phyloP scores from a whole-genome alignment of 1,140 invertebrate species.

The Lanistes nyassanus region DNA sequence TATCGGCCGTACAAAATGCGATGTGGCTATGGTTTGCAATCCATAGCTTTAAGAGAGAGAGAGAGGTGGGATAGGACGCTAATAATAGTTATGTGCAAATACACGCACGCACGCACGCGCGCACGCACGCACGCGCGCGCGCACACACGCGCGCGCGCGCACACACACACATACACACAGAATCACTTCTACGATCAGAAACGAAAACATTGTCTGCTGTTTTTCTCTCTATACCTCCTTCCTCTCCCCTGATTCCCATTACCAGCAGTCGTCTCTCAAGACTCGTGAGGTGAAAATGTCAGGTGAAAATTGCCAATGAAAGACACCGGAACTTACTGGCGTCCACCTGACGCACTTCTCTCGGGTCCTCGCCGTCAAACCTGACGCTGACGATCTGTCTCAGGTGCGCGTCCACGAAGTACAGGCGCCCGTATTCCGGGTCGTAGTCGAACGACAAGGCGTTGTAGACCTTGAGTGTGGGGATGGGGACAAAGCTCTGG shows the following conservation, averaged over 20 bases:
- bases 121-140: no score
- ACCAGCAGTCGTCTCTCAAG: background rate
- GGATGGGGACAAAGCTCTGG: conserved; percentile 41
- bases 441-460: conserved; percentile 92
- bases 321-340: background rate
- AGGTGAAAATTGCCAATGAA: background rate
- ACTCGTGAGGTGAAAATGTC: background rate
- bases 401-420: conserved; percentile 89
- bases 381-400: conserved; percentile 78
- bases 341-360: conserved; percentile 26
- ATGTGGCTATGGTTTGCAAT: background rate
- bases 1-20: background rate
- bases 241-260: background rate
- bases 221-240: no score
- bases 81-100: background rate
- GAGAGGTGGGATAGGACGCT: background rate
- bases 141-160: no score
- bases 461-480: conserved; percentile 37
- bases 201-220: no score
- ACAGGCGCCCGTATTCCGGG: conserved; percentile 82
- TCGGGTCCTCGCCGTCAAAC: conserved; percentile 75
- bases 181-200: background rate
- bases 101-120: no score
- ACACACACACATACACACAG: background rate
- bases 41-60: background rate